Evolutionary conservation across 2,888 invertebrate species (phyloP).

Genomic region (Laspeyria flexula): DNA sequence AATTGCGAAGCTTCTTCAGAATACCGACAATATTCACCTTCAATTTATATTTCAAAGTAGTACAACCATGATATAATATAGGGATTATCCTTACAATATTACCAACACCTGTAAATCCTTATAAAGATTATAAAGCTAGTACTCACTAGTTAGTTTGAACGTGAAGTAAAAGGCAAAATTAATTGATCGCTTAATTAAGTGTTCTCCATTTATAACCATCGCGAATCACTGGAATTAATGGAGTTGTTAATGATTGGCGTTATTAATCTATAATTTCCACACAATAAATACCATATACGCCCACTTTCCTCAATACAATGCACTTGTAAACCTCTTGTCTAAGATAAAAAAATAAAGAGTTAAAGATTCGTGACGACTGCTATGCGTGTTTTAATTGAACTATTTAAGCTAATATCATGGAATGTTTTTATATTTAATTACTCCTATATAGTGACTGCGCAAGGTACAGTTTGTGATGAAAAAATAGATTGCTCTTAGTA

Average conservation of each 20-base stretch:
- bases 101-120: conserved; percentile 10
- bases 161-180: conserved; percentile 30
- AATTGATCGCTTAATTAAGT: conserved; percentile 43
- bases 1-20: not conserved
- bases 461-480: no score
- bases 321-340: conserved; percentile 28
- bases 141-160: conserved; percentile 9
- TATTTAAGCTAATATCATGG: conserved; percentile 20
- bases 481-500: no score
- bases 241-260: conserved; percentile 57
- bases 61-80: conserved; percentile 3
- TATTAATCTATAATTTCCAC: conserved; percentile 67
- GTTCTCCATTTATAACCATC: conserved; percentile 54
- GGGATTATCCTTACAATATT: conserved; percentile 6
- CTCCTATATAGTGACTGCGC: no score
- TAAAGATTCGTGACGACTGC: conserved; percentile 18
- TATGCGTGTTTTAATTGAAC: conserved; percentile 9
- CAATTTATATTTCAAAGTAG: not conserved
- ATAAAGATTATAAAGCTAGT: conserved; percentile 4
- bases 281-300: conserved; percentile 57
- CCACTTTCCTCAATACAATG: conserved; percentile 47
- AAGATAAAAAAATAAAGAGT: conserved; percentile 19
- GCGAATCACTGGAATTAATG: conserved; percentile 52
- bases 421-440: no score
- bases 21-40: not conserved